A percentile compares a stretch with the other conserved stretches of the same genome.
These are phyloP conservation scores for Tor tambroides DNA, from an alignment of 2,113 vertebrate genomes.

Conservation along the genomic window DNA sequence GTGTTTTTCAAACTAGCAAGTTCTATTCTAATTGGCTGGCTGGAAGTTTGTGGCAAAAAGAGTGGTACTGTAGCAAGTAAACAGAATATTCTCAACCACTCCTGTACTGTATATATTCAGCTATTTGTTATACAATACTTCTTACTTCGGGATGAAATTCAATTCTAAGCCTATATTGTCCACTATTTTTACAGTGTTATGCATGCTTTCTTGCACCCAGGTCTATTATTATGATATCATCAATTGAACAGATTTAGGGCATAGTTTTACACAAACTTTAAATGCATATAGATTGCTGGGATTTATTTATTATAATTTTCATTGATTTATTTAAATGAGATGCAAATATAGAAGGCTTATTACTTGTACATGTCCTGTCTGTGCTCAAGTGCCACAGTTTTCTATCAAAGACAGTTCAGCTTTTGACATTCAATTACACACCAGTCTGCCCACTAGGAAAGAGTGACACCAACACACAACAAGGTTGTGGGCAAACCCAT, in stretches of 20 bases:
- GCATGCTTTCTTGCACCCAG: no score
- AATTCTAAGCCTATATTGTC: neutral
- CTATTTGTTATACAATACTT: neutral
- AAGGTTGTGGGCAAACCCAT: no score
- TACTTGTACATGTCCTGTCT: neutral
- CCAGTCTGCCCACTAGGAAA: neutral
- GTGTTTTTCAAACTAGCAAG: neutral
- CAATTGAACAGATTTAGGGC: no score
- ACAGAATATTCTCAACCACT: neutral
- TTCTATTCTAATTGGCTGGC: neutral
- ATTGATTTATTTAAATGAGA: neutral
- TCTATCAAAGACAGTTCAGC: neutral
- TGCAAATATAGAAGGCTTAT: neutral
- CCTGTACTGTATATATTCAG: neutral
- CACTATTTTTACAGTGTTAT: neutral
- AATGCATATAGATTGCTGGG: neutral
- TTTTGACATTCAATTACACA: slow-evolving; percentile 6
- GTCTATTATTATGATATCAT: no score
- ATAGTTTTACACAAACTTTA: neutral
- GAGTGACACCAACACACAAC: neutral
- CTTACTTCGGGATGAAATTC: neutral
- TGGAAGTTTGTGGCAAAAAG: neutral
- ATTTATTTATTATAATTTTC: neutral
- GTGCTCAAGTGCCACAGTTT: neutral
- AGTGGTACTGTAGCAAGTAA: neutral